Evolutionary conservation across 2,113 vertebrate genomes (phyloP).

Genomic region (Megaleporinus macrocephalus): DNA sequence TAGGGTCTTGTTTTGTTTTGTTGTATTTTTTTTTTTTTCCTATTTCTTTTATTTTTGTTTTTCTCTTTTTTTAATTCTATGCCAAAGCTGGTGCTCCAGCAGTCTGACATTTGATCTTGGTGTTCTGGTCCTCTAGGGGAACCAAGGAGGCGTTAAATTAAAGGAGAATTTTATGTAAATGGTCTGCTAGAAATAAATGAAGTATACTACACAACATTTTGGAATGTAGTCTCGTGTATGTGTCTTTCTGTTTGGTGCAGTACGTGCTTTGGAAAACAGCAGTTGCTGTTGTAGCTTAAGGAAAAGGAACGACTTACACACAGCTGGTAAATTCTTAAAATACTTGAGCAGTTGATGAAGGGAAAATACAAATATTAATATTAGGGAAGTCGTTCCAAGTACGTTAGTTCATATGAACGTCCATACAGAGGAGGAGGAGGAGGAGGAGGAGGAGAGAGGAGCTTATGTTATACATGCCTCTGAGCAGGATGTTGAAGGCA

Average conservation of each 20-base stretch:
- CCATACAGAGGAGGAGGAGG: neutral
- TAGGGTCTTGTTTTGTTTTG: conserved; percentile 58
- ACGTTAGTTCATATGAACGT: neutral
- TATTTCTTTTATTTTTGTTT: conserved; percentile 46
- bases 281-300: neutral
- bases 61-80: conserved; percentile 74
- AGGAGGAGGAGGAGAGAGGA: conserved; percentile 8
- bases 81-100: conserved; percentile 87
- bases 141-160: conserved; percentile 82
- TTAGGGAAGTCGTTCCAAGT: neutral
- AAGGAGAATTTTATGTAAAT: conserved; percentile 82
- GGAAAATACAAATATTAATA: neutral
- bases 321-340: neutral
- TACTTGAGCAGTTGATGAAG: neutral
- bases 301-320: neutral
- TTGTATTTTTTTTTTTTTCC: conserved; percentile 51
- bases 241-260: conserved; percentile 24
- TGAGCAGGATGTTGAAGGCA: conserved; percentile 45
- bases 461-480: neutral
- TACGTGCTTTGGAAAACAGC: neutral
- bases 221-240: conserved; percentile 29
- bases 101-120: conserved; percentile 75
- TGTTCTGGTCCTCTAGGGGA: conserved; percentile 49
- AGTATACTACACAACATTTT: conserved; percentile 62
- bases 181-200: conserved; percentile 84